Evolutionary conservation across 2,113 vertebrate genomes (phyloP).

Genomic region (Hemicordylus capensis): DNA sequence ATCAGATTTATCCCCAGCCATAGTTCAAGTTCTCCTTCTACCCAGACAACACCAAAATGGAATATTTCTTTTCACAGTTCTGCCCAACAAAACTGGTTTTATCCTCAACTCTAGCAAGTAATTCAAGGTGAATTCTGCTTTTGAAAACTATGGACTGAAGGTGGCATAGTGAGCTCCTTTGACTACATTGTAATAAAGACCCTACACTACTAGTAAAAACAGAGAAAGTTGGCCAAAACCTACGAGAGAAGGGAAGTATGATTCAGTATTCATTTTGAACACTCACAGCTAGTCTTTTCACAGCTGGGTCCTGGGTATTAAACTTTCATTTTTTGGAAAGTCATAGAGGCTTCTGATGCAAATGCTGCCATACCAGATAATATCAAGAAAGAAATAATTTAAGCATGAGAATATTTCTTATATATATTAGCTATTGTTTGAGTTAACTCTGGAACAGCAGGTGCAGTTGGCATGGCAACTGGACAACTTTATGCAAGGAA

Average conservation of each 20-base stretch:
- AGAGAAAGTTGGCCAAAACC: neutral
- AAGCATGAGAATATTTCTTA: neutral
- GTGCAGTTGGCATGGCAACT: slow-evolving; percentile 4
- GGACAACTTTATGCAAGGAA: neutral
- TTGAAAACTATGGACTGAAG: neutral
- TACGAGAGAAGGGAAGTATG: too few species aligned
- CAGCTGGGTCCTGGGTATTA: neutral
- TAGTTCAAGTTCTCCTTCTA: neutral
- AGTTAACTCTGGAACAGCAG: neutral
- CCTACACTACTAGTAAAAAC: neutral
- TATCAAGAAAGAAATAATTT: neutral
- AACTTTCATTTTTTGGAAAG: neutral
- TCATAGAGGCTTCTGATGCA: neutral
- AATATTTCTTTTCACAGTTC: neutral
- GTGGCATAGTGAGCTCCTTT: too few species aligned
- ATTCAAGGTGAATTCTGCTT: neutral
- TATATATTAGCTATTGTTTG: neutral
- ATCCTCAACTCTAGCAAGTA: neutral
- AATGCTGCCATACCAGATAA: neutral
- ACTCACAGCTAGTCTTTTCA: neutral
- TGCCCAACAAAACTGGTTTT: neutral
- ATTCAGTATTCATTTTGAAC: neutral
- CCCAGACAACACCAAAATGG: neutral
- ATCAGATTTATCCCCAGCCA: neutral
- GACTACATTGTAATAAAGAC: neutral